Base-by-base conservation (phyloP, 1,140 invertebrate species). In the Chelonus insularis region DNA sequence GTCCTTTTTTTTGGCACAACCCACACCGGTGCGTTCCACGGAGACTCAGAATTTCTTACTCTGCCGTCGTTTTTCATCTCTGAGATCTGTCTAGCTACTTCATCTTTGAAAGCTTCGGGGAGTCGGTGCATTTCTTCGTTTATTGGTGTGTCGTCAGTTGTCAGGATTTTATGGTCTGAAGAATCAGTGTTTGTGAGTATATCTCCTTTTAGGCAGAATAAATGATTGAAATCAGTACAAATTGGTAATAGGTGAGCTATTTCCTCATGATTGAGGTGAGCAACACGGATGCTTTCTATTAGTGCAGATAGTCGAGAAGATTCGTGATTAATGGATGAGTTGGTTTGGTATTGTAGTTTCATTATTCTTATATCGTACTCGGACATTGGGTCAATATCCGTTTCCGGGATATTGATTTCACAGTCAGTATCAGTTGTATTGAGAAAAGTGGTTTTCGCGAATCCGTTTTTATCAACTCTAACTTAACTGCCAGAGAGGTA, bases 1-100 rank as follows among this genome's bases (percentile, higher is more conserved):
- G 41, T 64, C 62, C 7, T n/a, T 16, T 51, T 60, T 23, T 60
- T 60, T 0, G 76, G 72, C 7, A 79, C 74, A 6, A 78, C 12
- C 41, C 59, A 68, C 3, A 74, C 59, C 1, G 74, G 75, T 11
- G 66, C 55, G 36, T 62, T 73, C 68, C 72, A 76, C 11, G 36
- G 36, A 74, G 71, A 2, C 65, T 69, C 20, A 60, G 64, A 5
- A 60, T 64, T 76, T 71, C 71, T 9, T 1, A 75, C 72, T 20
- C 75, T 73, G 16, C 63, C 50, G 47, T 75, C 60, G 2, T 67
- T 56, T 41, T 69, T 32, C 45, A 69, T 57, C 60, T 67, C 65
- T 32, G 66, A 25, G 18, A 72, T 68, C 62, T 74, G 68, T 2
- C 43, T 57, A 25, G 63, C 36, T 41, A 73, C 52, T 64, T 73